Evolutionary conservation across 2,113 vertebrate genomes (phyloP), one percentile per base, ranked within the genome.

Genomic region (Mastomys coucha): DNA sequence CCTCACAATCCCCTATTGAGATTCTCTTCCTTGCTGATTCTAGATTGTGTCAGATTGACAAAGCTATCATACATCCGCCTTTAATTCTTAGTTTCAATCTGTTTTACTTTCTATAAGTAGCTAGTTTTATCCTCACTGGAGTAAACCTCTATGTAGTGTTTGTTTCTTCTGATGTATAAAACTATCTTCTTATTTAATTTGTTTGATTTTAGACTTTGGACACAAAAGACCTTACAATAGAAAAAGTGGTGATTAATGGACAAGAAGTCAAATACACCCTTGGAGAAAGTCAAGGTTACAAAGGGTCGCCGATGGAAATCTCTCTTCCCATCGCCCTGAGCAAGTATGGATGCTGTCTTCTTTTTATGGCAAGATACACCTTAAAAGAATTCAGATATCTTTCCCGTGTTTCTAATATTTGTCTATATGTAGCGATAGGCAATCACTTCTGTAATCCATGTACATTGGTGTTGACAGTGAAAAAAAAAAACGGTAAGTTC

Each of bases 291-390:
- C 99, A 99, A 95, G 98, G 98, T 96, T 99, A 99, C 98, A 99
- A 99, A 98, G 99, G 99, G 72, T 98, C 99, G 0, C 99, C 99
- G 0, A 89, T 99, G 98, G 99, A 99, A 95, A 99, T 99, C 98
- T 98, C 90, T 0, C 97, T 99, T 97, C 99, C 99, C 58, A 99
- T 99, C 89, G 98, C 99, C 20, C 98, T 99, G 69, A 99, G 99
- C 98, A 99, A 99, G 99, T 99, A 99, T 94, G 67, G 0, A 0
- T 78, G 53, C 80, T 26, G 10, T 75, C 13, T 10, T 70, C 36
- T 91, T 7, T 13, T 31, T 91, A 80, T 89, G 3, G 85, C 24
- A 67, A n/a, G 80, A 28, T 70, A 7, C 36, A 45, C 86, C 92
- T 95, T 82, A 53, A 85, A 63, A 76, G 58, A 88, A 93, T 63